Percentiles rank a stretch among this genome's conserved stretches.
phyloP scores from a whole-genome alignment of 2,797 vertebrate genomes.

The Bradypodion ventrale region DNA sequence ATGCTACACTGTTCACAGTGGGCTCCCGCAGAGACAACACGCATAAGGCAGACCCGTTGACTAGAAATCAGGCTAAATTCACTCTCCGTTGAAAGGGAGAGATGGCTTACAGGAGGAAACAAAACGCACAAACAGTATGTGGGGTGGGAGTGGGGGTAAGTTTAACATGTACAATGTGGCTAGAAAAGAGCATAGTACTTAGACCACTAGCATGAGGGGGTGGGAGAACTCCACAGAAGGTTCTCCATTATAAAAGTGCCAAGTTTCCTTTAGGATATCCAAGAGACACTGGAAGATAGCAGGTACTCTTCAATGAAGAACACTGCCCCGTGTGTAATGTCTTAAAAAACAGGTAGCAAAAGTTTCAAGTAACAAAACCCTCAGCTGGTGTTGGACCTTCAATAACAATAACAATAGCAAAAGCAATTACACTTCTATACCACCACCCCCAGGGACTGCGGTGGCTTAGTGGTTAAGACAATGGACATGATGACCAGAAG shows the following conservation, averaged over 20 bases:
- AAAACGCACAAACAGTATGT: neutral
- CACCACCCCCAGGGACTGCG: too few species aligned
- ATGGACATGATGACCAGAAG: too few species aligned
- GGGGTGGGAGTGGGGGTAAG: too few species aligned
- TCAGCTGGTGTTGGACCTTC: neutral
- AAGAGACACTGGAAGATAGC: neutral
- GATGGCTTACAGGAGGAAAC: conserved; percentile 38
- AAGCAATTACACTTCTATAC: too few species aligned
- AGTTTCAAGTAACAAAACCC: neutral
- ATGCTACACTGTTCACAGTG: conserved; percentile 50
- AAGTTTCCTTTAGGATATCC: conserved; percentile 1
- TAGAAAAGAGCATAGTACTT: conserved; percentile 45
- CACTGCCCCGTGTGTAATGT: neutral
- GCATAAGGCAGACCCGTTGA: conserved; percentile 58
- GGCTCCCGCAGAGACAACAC: conserved; percentile 62
- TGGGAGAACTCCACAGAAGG: neutral
- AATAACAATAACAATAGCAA: too few species aligned
- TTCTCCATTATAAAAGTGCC: conserved; percentile 45
- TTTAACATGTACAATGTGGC: conserved; percentile 28
- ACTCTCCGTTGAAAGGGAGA: conserved; percentile 43
- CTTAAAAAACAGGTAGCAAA: neutral
- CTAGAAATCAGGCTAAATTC: conserved; percentile 50
- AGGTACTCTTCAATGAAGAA: neutral
- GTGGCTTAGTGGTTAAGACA: too few species aligned
- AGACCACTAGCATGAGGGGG: neutral